These are phyloP conservation scores for Archivesica marissinica DNA, from an alignment of 1,140 invertebrate genomes.

Conservation along the genomic window DNA sequence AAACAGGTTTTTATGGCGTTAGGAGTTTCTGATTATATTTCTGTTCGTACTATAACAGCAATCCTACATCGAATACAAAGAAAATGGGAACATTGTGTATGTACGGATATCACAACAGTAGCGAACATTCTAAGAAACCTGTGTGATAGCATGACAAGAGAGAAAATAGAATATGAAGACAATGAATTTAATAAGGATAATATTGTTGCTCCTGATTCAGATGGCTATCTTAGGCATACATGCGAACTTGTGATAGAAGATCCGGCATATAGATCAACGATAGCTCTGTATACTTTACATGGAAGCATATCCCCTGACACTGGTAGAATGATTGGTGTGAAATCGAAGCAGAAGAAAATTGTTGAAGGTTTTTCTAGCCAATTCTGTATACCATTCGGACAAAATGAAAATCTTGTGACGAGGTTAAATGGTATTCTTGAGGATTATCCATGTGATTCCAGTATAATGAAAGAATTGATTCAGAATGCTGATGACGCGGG, in stretches of 20 bases:
- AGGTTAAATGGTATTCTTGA: slow-evolving; percentile 72
- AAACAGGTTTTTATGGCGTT: slow-evolving; percentile 12
- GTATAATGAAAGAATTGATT: slow-evolving; percentile 74
- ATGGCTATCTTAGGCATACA: slow-evolving; percentile 34
- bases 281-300: slow-evolving; percentile 60
- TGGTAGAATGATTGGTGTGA: slow-evolving; percentile 63
- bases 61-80: not conserved
- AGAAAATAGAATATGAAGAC: slow-evolving; percentile 7
- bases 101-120: slow-evolving; percentile 3
- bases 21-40: slow-evolving; percentile 46
- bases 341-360: slow-evolving; percentile 56
- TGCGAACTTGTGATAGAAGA: slow-evolving; percentile 63
- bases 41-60: not conserved
- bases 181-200: not conserved
- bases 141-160: not conserved
- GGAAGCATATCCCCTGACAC: slow-evolving; percentile 36
- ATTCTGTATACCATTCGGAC: slow-evolving; percentile 68
- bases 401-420: slow-evolving; percentile 74
- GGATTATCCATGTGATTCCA: slow-evolving; percentile 74
- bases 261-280: not conserved
- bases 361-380: not conserved
- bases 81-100: not conserved
- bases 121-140: not conserved
- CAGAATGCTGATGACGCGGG: slow-evolving; percentile 84
- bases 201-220: slow-evolving; percentile 55